Evolutionary conservation across 2,113 vertebrate species (phyloP).

Genomic region (Leptodactylus fuscus): DNA sequence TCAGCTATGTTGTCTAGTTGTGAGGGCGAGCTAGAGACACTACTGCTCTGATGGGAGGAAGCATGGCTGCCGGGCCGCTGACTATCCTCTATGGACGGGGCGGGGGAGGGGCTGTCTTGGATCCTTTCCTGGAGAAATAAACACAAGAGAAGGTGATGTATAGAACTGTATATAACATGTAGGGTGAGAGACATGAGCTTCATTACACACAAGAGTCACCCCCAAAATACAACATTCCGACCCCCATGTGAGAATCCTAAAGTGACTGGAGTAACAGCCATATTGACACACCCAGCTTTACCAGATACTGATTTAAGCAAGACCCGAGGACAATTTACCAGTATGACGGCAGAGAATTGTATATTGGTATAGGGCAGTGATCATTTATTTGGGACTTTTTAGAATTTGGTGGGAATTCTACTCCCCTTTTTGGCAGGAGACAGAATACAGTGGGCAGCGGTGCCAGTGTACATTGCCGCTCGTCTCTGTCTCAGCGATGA

Average conservation of each 20-base stretch:
- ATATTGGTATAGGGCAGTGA: too few relatives aligned
- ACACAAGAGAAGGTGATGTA: background rate
- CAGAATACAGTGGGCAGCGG: too few relatives aligned
- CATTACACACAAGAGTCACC: background rate
- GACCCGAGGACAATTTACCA: too few relatives aligned
- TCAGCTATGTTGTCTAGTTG: slow-evolving; percentile 80
- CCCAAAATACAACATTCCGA: background rate
- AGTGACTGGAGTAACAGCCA: background rate
- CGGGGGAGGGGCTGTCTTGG: slow-evolving; percentile 87
- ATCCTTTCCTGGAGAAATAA: slow-evolving; percentile 77
- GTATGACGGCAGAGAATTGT: too few relatives aligned
- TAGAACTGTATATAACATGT: background rate
- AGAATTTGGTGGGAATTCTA: too few relatives aligned
- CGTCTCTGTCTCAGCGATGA: too few relatives aligned
- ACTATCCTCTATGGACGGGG: slow-evolving; percentile 83
- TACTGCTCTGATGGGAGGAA: slow-evolving; percentile 89
- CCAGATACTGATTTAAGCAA: background rate
- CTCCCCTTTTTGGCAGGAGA: too few relatives aligned
- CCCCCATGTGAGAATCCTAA: background rate
- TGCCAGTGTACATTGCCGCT: too few relatives aligned
- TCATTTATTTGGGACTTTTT: too few relatives aligned
- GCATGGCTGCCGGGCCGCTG: slow-evolving; percentile 80
- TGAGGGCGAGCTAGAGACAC: slow-evolving; percentile 83
- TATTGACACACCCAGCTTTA: background rate
- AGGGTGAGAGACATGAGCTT: background rate